phyloP scores from a whole-genome alignment of 1,140 invertebrate genomes.

The Drosophila mauritiana region DNA sequence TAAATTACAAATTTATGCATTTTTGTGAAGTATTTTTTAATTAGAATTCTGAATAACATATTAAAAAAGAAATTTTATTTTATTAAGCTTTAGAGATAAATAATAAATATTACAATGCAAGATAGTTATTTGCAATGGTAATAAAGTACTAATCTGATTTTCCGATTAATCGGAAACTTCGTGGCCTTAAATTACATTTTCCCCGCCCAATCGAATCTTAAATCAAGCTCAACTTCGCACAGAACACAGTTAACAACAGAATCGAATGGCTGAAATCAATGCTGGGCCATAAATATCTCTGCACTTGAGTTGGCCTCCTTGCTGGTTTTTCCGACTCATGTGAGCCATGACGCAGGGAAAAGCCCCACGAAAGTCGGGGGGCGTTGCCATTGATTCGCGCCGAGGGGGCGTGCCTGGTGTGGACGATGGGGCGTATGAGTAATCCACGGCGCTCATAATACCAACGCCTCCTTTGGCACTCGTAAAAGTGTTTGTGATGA shows the following conservation, averaged over 20 bases:
- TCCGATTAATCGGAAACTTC: neutral
- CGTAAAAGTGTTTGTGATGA: constrained; percentile 47
- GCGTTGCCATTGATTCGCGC: constrained; percentile 40
- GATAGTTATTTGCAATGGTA: neutral
- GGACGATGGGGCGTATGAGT: constrained; percentile 71
- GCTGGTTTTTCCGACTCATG: constrained; percentile 34
- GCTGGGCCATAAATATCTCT: constrained; percentile 42
- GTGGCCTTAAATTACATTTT: constrained; percentile 16
- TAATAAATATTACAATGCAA: neutral
- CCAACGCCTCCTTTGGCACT: constrained; percentile 52
- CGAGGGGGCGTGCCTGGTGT: constrained; percentile 18
- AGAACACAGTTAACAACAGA: constrained; percentile 26
- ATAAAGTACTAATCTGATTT: neutral
- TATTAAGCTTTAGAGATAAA: too few relatives aligned
- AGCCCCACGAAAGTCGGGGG: constrained; percentile 18
- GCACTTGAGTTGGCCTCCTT: constrained; percentile 38
- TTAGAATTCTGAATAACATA: too few relatives aligned
- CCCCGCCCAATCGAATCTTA: constrained; percentile 4
- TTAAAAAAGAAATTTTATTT: too few relatives aligned
- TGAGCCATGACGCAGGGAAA: constrained; percentile 39
- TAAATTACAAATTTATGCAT: too few relatives aligned
- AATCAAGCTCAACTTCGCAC: constrained; percentile 28
- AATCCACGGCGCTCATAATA: constrained; percentile 61
- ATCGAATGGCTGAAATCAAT: constrained; percentile 30
- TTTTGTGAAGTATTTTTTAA: too few relatives aligned